These are phyloP conservation scores for Leptodactylus fallax DNA, from an alignment of 2,797 vertebrate species.

Conservation along the genomic window DNA sequence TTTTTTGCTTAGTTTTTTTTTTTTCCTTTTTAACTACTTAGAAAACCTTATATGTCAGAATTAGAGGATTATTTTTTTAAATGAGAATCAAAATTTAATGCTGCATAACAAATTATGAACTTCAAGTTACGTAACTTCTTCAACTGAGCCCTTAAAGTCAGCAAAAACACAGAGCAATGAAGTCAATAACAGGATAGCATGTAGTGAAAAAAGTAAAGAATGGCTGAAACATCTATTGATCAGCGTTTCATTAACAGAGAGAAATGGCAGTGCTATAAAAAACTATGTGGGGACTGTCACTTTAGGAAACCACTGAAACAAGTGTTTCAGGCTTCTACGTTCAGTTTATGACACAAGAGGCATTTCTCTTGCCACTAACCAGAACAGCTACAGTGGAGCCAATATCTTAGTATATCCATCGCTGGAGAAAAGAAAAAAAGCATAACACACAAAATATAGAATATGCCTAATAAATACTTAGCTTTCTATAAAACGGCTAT, in stretches of 20 bases:
- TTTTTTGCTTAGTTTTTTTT: no score
- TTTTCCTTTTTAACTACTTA: no score
- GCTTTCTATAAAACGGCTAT: no score
- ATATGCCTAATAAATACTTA: no score
- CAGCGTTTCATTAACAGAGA: neutral
- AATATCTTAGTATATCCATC: no score
- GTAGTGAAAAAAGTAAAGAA: neutral
- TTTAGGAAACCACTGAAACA: neutral
- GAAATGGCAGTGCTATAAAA: neutral
- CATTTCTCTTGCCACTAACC: no score
- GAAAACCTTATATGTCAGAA: no score
- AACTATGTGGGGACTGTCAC: neutral
- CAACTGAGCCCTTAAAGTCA: neutral
- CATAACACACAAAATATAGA: no score
- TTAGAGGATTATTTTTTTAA: no score
- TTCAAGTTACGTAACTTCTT: neutral
- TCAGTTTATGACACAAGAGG: no score
- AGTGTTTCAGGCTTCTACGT: neutral
- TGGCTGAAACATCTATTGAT: neutral
- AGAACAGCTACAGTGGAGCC: no score
- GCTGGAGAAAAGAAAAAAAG: no score
- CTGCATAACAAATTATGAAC: neutral
- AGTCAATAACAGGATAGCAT: neutral
- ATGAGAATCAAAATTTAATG: neutral
- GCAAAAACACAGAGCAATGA: neutral